Conservation (phyloP, 2,888 invertebrate species). For the Disparrhopalites patrizii region DNA sequence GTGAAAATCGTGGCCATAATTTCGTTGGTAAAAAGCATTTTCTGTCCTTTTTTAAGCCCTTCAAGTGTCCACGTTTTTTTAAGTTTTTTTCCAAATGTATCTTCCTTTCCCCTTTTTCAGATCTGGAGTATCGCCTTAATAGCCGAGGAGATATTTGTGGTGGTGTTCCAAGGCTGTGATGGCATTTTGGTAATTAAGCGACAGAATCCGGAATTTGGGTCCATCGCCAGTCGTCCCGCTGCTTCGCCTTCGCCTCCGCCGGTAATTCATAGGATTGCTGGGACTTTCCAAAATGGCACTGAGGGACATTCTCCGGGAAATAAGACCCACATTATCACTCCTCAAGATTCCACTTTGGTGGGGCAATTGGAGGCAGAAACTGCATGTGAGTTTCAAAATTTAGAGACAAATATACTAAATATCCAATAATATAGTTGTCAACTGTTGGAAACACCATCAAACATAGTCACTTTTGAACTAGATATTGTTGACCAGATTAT, state of each 20-base stretch:
- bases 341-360: no score
- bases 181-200: constrained; percentile 4
- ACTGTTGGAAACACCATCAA: no score
- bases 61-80: background rate
- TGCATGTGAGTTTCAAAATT: background rate
- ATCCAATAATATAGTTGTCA: no score
- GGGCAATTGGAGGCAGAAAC: background rate
- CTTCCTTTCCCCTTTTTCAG: background rate
- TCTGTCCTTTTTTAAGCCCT: background rate
- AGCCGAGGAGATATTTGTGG: constrained; percentile 10
- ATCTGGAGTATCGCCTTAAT: constrained; percentile 2
- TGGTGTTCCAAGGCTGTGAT: constrained; percentile 11
- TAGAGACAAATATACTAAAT: no score
- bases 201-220: constrained; percentile 22
- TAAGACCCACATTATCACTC: no score
- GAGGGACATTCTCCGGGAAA: no score
- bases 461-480: no score
- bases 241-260: no score
- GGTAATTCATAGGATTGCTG: no score
- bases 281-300: no score
- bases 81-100: background rate
- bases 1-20: constrained; percentile 19
- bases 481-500: no score
- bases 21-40: constrained; percentile 14
- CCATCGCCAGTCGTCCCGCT: no score